Base-by-base conservation (phyloP, 53 echinoderm and acorn worm genomes). In the Paracentrotus lividus region DNA sequence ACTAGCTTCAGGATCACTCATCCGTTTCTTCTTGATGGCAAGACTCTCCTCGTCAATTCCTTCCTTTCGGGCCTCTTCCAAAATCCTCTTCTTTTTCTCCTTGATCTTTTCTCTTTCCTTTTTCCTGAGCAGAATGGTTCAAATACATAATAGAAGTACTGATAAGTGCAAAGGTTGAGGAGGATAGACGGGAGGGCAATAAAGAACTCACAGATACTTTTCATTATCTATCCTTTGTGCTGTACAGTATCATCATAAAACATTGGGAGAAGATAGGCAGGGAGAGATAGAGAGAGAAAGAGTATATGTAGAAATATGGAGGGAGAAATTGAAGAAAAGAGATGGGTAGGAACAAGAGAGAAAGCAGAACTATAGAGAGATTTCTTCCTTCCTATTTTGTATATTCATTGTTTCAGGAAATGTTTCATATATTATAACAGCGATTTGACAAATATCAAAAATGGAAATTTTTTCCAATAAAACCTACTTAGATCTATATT, bases 1-100 rank as follows among this genome's bases (percentile, higher is more conserved):
- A 54, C 98, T 98, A 10, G 98, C 98, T 69, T 96, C 96, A 3
- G 97, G 91, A 60, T 97, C 95, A 20, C 88, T 93, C 99, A 99
- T 99, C 86, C 92, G 95, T 18, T 77, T 94, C 85, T 76, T 96
- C 76, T 98, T 98, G 54, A 92, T 32, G 0, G 44, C 76, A 5
- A 61, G 77, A 14, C 95, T 88, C 15, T 90, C 95, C 34, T 97
- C 96, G 0, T 77, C 85, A 14, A 93, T 15, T 81, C 94, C 96
- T 40, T 85, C 43, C 45, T 56, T 90, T 64, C 67, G 66, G 33
- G n/a, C 33, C 88, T 97, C 96, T 61, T 93, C 97, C 27, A 55
- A 47, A 42, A 91, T 49, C 49, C 89, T 94, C 34, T 55, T 90
- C 54, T 97, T 97, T 75, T 92, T 93, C 32, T 77, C 69, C 55